Evolutionary conservation across 2,888 invertebrate genomes (phyloP), one percentile per base, ranked within the genome.

Genomic region (Heterodera filipjevi): DNA sequence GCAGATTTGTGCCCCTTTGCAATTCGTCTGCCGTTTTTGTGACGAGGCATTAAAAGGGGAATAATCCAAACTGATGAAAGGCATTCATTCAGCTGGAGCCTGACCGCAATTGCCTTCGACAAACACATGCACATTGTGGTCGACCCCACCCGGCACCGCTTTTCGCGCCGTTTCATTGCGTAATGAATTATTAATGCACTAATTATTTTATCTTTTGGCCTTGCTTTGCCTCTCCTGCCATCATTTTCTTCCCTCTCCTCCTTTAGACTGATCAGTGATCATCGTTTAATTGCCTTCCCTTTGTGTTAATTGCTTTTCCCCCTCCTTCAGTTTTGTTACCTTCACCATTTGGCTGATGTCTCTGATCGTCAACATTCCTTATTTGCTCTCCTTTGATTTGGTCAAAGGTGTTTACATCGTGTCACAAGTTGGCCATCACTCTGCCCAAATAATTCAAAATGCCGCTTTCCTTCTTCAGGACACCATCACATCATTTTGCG

Each of bases 71-170:
- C 30, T 14, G 19, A 39, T 39, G n/a, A 59, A 35, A 80, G 8
- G 49, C 49, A 49, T 49, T 14, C 19, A 49, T 84, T 73, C 73
- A 84, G 85, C 76, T 86, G 86, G 85, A 84, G 84, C 78, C 77
- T 87, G 71, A 85, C 86, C 8, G 87, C 86, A 33, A 87, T 87
- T 66, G 84, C 87, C 1, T 66, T 86, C 6, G 87, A 87, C 82
- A 87, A 87, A 72, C 87, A 82, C 79, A 68, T 87, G 68, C 87
- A 87, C 80, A 87, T 87, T 70, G 85, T 81, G 49, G 85, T 86
- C 81, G 85, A 87, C 81, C 85, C 84, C 10, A 86, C 86, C 44
- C 81, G 82, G 44, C 81, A 82, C 27, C 86, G 86, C 12, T 84
- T 87, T n/a, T 82, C 85, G 2, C 76, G 76, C 1, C 49, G 75